Evolutionary conservation across 2,113 vertebrate genomes (phyloP), one percentile per base, ranked within the genome.

Genomic region (Catagonus wagneri): DNA sequence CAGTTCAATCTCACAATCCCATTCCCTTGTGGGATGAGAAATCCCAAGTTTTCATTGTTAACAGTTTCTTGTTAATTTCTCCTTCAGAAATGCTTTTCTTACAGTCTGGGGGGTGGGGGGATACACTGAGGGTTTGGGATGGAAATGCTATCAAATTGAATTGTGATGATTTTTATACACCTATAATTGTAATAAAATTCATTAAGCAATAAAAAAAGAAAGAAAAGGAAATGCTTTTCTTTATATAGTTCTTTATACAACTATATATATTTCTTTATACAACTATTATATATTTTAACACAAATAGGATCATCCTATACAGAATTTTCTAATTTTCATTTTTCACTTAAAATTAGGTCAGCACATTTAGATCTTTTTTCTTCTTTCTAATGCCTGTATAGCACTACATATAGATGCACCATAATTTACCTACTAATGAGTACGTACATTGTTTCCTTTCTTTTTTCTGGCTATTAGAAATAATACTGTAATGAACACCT

Each of bases 401-500:
- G 20, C 34, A 81, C 93, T 71, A 23, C 60, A 76, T 34, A 94
- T 20, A 39, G 19, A 93, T 14, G 11, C 29, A 80, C 27, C 25
- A 36, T 86, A 8, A 50, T 68, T 39, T 72, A 86, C 86, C 50
- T 93, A 52, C 69, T 76, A 89, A 60, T 69, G 23, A 86, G 71
- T 7, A 79, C 27, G 50, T 71, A 84, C 0, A 3, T 52, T 89
- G 60, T n/a, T 89, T 78, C 29, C 34, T 78, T 76, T 78, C 34
- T 44, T 78, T 76, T 71, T 72, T 79, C 34, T 71, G 76, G n/a
- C 68, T 60, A 76, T 76, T 88, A 83, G 74, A 88, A 89, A 79
- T 60, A 79, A 36, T 25, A 39, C 39, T 50, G 72, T 15, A 60
- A 34, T 92, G 50, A 61, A 89, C 15, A 94, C 34, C 32, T 54